Evolutionary conservation across 2,888 invertebrate species (phyloP).

Genomic region (Melanargia galathea): DNA sequence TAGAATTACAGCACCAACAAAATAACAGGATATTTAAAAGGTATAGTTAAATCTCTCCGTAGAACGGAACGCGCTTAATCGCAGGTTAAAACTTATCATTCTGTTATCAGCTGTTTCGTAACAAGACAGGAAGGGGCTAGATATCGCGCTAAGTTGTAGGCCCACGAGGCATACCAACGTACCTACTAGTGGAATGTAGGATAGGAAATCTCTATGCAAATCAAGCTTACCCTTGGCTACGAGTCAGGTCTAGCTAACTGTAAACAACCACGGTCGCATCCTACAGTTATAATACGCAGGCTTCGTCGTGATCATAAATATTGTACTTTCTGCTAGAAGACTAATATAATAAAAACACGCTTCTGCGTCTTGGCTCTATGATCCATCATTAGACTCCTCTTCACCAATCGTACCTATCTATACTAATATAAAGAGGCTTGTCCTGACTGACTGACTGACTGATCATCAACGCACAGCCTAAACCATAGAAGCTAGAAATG

Average conservation of each 20-base stretch:
- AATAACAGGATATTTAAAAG: not conserved
- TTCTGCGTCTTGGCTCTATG: no score
- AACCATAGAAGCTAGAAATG: no score
- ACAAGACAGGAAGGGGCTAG: constrained; percentile 43
- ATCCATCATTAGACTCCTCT: no score
- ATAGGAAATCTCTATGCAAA: constrained; percentile 36
- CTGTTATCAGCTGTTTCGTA: constrained; percentile 48
- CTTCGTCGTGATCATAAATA: not conserved
- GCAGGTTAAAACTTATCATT: constrained; percentile 13
- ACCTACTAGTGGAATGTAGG: constrained; percentile 31
- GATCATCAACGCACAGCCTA: no score
- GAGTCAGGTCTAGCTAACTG: constrained; percentile 21
- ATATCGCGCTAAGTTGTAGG: constrained; percentile 32
- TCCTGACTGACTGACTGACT: no score
- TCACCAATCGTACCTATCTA: no score
- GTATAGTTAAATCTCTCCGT: constrained; percentile 5
- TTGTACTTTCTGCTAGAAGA: not conserved
- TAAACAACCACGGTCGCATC: constrained; percentile 13
- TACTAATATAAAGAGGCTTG: no score
- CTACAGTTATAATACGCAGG: constrained; percentile 22
- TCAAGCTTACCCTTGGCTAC: constrained; percentile 22
- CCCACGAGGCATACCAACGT: constrained; percentile 37
- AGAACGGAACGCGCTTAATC: constrained; percentile 29
- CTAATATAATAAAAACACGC: no score
- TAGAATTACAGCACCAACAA: not conserved